Conservation (phyloP, 1,140 invertebrate genomes). For the Drosophila kanapiae region DNA sequence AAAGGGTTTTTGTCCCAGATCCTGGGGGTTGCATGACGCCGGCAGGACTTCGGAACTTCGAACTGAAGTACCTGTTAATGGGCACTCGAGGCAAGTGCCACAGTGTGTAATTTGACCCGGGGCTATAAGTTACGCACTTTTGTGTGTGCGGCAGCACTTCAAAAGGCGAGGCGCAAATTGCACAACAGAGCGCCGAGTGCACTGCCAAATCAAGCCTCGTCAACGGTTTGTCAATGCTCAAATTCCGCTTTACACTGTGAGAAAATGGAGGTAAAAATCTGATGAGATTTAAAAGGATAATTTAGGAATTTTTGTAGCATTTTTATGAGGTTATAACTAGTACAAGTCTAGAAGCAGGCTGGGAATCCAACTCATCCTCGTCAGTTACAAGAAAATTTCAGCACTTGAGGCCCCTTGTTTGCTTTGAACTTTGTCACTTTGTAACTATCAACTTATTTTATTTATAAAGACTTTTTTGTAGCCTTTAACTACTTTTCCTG, state of each 20-base stretch:
- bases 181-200: slow-evolving; percentile 60
- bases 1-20: slow-evolving; percentile 34
- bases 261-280: too few species aligned
- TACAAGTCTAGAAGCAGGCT: too few species aligned
- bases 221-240: slow-evolving; percentile 44
- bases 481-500: neutral
- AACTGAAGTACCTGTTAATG: slow-evolving; percentile 84
- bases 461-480: neutral
- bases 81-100: slow-evolving; percentile 70
- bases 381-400: too few species aligned
- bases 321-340: neutral
- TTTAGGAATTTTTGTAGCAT: rapidly evolving
- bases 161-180: slow-evolving; percentile 75
- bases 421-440: too few species aligned
- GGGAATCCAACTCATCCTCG: too few species aligned
- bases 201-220: slow-evolving; percentile 57
- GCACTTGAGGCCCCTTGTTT: too few species aligned
- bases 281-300: too few species aligned
- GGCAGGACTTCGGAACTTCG: slow-evolving; percentile 11
- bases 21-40: slow-evolving; percentile 37
- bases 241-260: slow-evolving; percentile 3
- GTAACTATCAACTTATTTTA: neutral
- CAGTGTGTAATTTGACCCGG: slow-evolving; percentile 81
- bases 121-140: slow-evolving; percentile 84
- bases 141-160: slow-evolving; percentile 56